Conservation (phyloP, 2,797 vertebrate species). For the Anguilla pacifica region DNA sequence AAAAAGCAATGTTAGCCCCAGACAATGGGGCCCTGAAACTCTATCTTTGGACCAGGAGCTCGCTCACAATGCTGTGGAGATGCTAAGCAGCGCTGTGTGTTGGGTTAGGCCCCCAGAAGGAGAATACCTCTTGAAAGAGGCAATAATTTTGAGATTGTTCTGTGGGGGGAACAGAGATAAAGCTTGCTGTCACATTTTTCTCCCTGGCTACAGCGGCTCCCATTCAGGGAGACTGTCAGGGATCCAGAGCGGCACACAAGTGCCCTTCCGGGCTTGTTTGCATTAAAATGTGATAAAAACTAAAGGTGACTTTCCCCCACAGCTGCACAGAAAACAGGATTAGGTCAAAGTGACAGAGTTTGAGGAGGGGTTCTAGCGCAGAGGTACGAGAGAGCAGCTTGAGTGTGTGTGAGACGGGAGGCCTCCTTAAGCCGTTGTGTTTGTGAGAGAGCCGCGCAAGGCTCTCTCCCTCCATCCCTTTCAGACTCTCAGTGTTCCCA, state of each 20-base stretch:
- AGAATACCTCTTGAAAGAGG: constrained; percentile 72
- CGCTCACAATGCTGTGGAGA: constrained; percentile 68
- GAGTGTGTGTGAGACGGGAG: constrained; percentile 68
- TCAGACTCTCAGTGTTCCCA: constrained; percentile 61
- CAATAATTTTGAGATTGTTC: constrained; percentile 82
- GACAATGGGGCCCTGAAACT: constrained; percentile 72
- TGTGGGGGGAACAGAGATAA: constrained; percentile 79
- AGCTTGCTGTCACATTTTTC: constrained; percentile 93
- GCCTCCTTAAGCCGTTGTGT: constrained; percentile 69
- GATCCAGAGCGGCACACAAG: constrained; percentile 75
- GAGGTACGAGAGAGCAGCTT: constrained; percentile 62
- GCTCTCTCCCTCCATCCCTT: constrained; percentile 59
- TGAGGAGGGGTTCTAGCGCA: constrained; percentile 65
- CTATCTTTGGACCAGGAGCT: constrained; percentile 69
- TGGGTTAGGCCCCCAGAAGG: constrained; percentile 69
- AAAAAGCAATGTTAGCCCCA: constrained; percentile 64
- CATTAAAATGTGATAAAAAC: constrained; percentile 91
- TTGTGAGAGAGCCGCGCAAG: constrained; percentile 65
- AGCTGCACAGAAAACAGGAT: constrained; percentile 87
- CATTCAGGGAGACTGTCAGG: constrained; percentile 84
- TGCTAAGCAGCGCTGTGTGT: constrained; percentile 76
- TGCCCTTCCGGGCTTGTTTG: constrained; percentile 84
- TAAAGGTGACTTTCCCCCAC: constrained; percentile 81
- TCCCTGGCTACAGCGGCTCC: constrained; percentile 84
- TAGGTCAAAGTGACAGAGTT: constrained; percentile 83